These are phyloP conservation scores for Leguminivora glycinivorella DNA, from an alignment of 1,140 invertebrate species.

Conservation along the genomic window DNA sequence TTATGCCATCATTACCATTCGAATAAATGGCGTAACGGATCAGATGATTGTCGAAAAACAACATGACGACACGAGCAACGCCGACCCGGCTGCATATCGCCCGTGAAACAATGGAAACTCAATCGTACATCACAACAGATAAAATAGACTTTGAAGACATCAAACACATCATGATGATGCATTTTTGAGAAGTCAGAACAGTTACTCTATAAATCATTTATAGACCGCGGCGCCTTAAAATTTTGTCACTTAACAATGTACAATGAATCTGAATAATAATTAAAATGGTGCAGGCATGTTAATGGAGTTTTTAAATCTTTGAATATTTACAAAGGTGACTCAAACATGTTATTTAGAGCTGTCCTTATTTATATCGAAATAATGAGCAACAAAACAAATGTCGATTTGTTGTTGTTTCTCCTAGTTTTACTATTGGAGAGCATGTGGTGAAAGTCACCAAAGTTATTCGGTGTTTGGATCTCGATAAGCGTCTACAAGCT, in stretches of 20 bases:
- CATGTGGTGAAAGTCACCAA: conserved; percentile 43
- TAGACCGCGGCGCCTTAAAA: conserved; percentile 54
- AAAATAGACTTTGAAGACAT: conserved; percentile 33
- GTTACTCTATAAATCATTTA: conserved; percentile 68
- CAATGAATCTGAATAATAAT: conserved; percentile 55
- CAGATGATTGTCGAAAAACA: conserved; percentile 66
- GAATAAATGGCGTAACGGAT: conserved; percentile 74
- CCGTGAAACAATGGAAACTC: conserved; percentile 37
- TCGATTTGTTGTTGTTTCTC: conserved; percentile 1
- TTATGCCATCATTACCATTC: conserved; percentile 77
- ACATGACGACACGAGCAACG: conserved; percentile 53
- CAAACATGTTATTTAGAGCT: neutral
- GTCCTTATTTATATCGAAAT: neutral
- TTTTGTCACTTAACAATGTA: conserved; percentile 58
- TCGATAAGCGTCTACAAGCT: conserved; percentile 50
- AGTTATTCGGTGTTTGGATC: conserved; percentile 46
- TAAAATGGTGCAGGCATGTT: conserved; percentile 43
- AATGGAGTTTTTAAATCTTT: conserved; percentile 40
- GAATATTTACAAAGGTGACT: conserved; percentile 41
- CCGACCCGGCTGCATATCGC: conserved; percentile 34
- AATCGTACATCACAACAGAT: conserved; percentile 41
- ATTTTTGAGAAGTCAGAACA: conserved; percentile 53
- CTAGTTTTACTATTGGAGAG: conserved; percentile 32
- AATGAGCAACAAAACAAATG: neutral
- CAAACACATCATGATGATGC: conserved; percentile 49